Conservation (phyloP, 2,888 invertebrate genomes). For the Oxyteleia sp. region DNA sequence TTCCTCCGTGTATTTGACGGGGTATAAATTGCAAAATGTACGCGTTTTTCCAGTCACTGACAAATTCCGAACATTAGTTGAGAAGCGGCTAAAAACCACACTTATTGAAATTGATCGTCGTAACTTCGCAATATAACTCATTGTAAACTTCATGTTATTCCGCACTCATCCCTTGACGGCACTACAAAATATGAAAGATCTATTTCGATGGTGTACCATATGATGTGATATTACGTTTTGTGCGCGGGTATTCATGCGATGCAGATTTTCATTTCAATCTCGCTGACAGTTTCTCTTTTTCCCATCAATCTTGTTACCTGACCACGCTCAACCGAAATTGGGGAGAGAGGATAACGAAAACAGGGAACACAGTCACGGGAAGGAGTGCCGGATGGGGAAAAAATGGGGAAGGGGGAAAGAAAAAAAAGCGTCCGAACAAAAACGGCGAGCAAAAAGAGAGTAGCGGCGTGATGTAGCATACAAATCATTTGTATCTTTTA, state of each 20-base stretch:
- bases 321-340: conserved; percentile 51
- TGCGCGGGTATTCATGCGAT: conserved; percentile 54
- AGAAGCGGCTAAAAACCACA: conserved; percentile 23
- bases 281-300: conserved; percentile 69
- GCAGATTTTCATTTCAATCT: conserved; percentile 69
- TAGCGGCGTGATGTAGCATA: conserved; percentile 50
- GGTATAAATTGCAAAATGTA: no score
- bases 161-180: conserved; percentile 21
- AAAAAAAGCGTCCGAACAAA: conserved; percentile 6
- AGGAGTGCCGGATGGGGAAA: background rate
- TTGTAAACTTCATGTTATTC: conserved; percentile 56
- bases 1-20: no score
- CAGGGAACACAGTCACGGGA: conserved; percentile 2
- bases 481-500: conserved; percentile 72
- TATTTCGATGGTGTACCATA: conserved; percentile 61
- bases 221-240: conserved; percentile 67
- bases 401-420: conserved; percentile 8
- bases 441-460: conserved; percentile 25
- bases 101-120: conserved; percentile 49
- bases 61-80: conserved; percentile 9
- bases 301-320: conserved; percentile 68
- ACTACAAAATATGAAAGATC: conserved; percentile 52
- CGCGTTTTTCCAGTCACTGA: no score
- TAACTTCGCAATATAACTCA: conserved; percentile 56
- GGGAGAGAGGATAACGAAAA: conserved; percentile 23